Base-by-base conservation (phyloP, 92 coral and sea anemone species). In the Blastomussa wellsi region DNA sequence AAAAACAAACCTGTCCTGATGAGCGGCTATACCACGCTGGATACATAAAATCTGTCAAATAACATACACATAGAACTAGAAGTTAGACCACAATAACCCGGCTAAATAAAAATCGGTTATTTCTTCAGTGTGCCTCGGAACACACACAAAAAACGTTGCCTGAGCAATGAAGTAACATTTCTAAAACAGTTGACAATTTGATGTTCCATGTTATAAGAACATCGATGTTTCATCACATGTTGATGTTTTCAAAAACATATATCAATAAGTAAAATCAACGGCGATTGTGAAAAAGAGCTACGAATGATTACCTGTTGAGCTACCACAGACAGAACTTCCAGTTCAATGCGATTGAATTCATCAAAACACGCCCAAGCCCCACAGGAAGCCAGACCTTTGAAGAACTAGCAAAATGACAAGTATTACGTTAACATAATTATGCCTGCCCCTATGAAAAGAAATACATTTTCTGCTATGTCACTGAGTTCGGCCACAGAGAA, bases 361-460 rank as follows among this genome's bases (percentile, higher is more conserved):
- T 97, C 99, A 90, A 97, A 97, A 69, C 99, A 97, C 0, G 99
- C 99, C 99, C 99, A 97, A 15, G 99, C 99, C 68, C 99, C 99
- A 74, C 99, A 97, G 24, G 99, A 97, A 26, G 99, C 99, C 87
- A 97, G 88, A 10, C 99, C 99, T 89, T 97, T 97, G 84, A 97
- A 97, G 82, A 97, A 97, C 99, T 97, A 16, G 33, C 78, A 71
- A 36, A 53, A 64, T 17, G 35, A 32, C 36, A 74, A 36, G 10
- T 16, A 29, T 2, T 31, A 24, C 48, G 37, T 17, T 19, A 48
- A 42, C 32, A 17, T 20, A 28, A n/a, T n/a, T n/a, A n/a, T n/a
- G n/a, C 13, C 16, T n/a, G 0, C 16, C 1, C 0, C 32, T 19
- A 35, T 47, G 13, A 52, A 35, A 41, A 68, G 22, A 10, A 72